Evolutionary conservation across 2,888 invertebrate species (phyloP).

Genomic region (Microctonus aethiopoides): DNA sequence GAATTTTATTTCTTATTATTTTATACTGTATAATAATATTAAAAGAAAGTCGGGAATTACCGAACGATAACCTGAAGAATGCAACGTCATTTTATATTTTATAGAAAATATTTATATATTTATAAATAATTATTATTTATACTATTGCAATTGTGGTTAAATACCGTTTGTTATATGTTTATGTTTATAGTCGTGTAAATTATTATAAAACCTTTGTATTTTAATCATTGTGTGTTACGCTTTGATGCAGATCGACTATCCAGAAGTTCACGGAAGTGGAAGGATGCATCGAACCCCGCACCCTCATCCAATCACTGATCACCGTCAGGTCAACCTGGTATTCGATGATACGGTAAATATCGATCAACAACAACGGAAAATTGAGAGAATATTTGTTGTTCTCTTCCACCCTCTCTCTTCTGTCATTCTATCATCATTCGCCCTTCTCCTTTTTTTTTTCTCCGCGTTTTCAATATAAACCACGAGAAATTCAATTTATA

Average conservation of each 20-base stretch:
- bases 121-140: too few species aligned
- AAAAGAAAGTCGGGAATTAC: not conserved
- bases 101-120: too few species aligned
- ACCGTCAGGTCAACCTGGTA: conserved; percentile 68
- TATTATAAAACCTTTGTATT: not conserved
- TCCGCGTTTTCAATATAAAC: too few species aligned
- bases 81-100: not conserved
- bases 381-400: not conserved
- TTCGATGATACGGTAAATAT: conserved; percentile 68
- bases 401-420: not conserved
- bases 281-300: conserved; percentile 68
- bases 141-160: too few species aligned
- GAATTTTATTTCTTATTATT: too few species aligned
- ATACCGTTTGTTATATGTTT: too few species aligned
- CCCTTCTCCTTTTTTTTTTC: conserved; percentile 21
- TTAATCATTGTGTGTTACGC: conserved; percentile 16
- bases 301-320: conserved; percentile 64
- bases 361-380: not conserved
- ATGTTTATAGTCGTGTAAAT: not conserved
- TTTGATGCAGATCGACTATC: conserved; percentile 77
- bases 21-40: too few species aligned
- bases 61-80: not conserved
- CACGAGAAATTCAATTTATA: conserved; percentile 6
- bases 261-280: conserved; percentile 69
- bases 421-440: not conserved